Evolutionary conservation across 23 tunicate species (phyloP).

Genomic region (Botrylloides violaceus): DNA sequence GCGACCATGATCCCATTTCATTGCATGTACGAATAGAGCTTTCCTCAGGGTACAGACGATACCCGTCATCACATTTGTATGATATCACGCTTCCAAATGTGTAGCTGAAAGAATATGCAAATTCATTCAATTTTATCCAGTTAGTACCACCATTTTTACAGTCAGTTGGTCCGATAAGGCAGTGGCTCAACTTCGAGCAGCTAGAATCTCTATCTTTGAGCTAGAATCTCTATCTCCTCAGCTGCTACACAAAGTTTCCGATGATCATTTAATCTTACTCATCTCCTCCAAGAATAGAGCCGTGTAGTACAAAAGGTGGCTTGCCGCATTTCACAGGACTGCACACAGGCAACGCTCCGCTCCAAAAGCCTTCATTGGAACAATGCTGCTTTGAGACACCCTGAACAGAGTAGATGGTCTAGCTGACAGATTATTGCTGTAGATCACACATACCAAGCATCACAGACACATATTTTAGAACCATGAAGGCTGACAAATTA

Average conservation of each 20-base stretch:
- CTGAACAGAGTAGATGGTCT: too few relatives aligned
- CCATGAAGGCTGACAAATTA: too few relatives aligned
- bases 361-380: constrained; percentile 54
- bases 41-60: constrained; percentile 29
- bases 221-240: neutral
- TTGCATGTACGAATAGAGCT: constrained; percentile 34
- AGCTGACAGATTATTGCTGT: too few relatives aligned
- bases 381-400: constrained; percentile 66
- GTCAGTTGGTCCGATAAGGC: too few relatives aligned
- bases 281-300: constrained; percentile 24
- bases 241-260: too few relatives aligned
- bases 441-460: too few relatives aligned
- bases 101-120: constrained; percentile 25
- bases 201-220: neutral
- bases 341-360: constrained; percentile 44
- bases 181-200: too few relatives aligned
- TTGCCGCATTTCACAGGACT: constrained; percentile 70
- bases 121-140: too few relatives aligned
- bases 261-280: too few relatives aligned
- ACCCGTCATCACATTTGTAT: constrained; percentile 65
- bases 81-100: constrained; percentile 38
- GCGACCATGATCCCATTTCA: constrained; percentile 82
- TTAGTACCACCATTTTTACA: too few relatives aligned
- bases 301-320: constrained; percentile 45
- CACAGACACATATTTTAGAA: too few relatives aligned